Conservation (phyloP, 2,888 invertebrate genomes). For the Leptogaster cylindrica region DNA sequence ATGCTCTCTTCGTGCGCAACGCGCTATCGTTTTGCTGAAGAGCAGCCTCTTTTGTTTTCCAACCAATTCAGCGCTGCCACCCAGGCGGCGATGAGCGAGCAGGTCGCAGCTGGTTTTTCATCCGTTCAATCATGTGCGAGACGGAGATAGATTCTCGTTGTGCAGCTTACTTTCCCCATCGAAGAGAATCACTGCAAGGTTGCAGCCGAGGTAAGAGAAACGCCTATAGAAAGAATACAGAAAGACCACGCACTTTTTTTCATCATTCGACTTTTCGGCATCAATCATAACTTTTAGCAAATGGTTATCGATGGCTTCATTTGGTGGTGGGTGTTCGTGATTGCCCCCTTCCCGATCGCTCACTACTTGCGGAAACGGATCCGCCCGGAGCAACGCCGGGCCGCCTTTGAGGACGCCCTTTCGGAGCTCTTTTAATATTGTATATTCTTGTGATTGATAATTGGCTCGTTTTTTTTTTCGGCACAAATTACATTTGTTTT, state of each 20-base stretch:
- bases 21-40: neutral
- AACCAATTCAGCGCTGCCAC: conserved; percentile 11
- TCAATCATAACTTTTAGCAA: conserved; percentile 40
- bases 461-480: no score
- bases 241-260: conserved; percentile 8
- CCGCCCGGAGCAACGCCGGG: no score
- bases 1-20: neutral
- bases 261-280: conserved; percentile 37
- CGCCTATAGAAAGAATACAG: no score
- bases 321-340: conserved; percentile 19
- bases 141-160: neutral
- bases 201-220: neutral
- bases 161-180: neutral
- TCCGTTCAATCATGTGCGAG: neutral
- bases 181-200: neutral
- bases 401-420: no score
- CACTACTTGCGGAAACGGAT: no score
- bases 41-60: neutral
- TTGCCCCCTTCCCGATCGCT: no score
- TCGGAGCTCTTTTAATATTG: no score
- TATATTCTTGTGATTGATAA: no score
- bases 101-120: neutral
- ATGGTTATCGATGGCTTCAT: conserved; percentile 37
- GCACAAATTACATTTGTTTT: no score
- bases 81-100: neutral